These are phyloP conservation scores for Clunio marinus DNA, from an alignment of 2,888 invertebrate species.

Conservation along the genomic window DNA sequence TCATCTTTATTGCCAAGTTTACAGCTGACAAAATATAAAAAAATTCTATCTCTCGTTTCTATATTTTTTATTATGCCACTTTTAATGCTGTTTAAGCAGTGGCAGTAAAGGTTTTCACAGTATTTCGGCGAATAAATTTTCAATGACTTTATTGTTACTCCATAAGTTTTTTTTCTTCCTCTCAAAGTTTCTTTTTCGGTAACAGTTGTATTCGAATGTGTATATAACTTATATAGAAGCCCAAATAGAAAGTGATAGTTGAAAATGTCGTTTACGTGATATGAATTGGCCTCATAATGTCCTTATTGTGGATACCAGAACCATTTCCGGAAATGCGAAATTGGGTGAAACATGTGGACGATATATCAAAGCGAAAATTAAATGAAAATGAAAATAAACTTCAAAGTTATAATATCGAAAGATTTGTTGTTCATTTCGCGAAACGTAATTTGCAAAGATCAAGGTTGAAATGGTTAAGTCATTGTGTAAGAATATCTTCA, in stretches of 20 bases:
- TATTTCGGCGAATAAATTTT: constrained; percentile 10
- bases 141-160: constrained; percentile 15
- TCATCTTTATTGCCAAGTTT: constrained; percentile 37
- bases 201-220: constrained; percentile 34
- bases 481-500: too few relatives aligned
- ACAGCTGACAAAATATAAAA: constrained; percentile 36
- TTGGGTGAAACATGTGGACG: background rate
- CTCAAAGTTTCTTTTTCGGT: background rate
- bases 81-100: constrained; percentile 39
- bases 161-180: constrained; percentile 2
- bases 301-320: background rate
- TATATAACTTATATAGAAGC: constrained; percentile 33
- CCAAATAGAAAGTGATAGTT: constrained; percentile 26
- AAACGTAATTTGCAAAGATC: too few relatives aligned
- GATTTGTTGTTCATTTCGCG: too few relatives aligned
- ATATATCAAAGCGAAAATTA: background rate
- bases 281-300: constrained; percentile 26
- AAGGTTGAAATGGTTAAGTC: too few relatives aligned
- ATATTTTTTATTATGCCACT: constrained; percentile 32
- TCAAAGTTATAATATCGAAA: too few relatives aligned
- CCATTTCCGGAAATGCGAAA: background rate
- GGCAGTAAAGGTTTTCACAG: constrained; percentile 16
- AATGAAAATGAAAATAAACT: too few relatives aligned
- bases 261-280: constrained; percentile 36
- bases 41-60: constrained; percentile 5